phyloP scores from a whole-genome alignment of 2,888 invertebrate genomes.

The Heliconius ismenius region DNA sequence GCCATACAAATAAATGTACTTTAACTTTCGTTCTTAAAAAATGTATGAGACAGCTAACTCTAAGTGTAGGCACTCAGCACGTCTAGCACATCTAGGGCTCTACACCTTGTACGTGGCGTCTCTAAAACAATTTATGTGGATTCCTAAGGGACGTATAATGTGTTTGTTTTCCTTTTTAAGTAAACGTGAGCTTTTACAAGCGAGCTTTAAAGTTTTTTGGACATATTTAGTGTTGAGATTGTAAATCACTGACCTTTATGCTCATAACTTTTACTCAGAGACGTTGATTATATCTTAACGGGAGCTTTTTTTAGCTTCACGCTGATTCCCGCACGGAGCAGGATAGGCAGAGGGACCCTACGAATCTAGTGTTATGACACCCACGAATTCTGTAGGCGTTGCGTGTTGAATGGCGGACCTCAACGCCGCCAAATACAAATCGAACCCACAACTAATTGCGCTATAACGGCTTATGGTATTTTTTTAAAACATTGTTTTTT shows the following conservation, averaged over 20 bases:
- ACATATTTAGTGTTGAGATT: neutral
- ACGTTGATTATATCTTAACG: too few relatives aligned
- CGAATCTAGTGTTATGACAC: neutral
- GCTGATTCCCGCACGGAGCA: neutral
- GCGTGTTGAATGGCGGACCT: too few relatives aligned
- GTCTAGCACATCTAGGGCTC: slow-evolving; percentile 45
- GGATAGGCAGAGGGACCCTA: neutral
- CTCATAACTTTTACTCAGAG: too few relatives aligned
- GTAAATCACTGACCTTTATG: neutral
- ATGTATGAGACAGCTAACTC: slow-evolving; percentile 22
- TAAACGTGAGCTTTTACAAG: slow-evolving; percentile 22
- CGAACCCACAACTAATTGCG: too few relatives aligned
- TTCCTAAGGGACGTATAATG: slow-evolving; percentile 39
- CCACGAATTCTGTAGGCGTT: neutral
- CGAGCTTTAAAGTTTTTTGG: neutral
- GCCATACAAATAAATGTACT: neutral
- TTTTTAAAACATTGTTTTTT: neutral
- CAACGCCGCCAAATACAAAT: too few relatives aligned
- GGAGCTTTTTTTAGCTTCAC: neutral
- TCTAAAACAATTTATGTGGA: slow-evolving; percentile 47
- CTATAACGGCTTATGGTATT: too few relatives aligned
- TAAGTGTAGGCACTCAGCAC: slow-evolving; percentile 44
- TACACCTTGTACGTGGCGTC: slow-evolving; percentile 45
- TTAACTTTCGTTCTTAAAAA: slow-evolving; percentile 11
- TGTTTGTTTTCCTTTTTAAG: slow-evolving; percentile 44